phyloP scores from a whole-genome alignment of 2,113 vertebrate genomes.

The Hippocampus abdominalis region DNA sequence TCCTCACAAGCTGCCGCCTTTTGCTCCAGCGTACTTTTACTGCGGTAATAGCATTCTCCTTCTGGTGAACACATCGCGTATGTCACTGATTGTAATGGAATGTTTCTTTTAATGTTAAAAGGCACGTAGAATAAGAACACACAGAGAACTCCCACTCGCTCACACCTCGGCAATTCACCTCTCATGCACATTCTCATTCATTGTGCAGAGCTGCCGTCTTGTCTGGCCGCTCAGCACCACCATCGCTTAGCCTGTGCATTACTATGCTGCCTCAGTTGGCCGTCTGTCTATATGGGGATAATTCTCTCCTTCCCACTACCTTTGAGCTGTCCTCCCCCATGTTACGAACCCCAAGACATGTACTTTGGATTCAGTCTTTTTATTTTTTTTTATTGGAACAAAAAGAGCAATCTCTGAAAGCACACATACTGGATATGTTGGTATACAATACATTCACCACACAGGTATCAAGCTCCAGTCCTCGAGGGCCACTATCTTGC shows the following conservation, averaged over 20 bases:
- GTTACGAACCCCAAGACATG: constrained; percentile 27
- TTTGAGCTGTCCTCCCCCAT: constrained; percentile 42
- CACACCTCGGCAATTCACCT: constrained; percentile 24
- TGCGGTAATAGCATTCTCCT: constrained; percentile 20
- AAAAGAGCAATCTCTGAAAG: constrained; percentile 19
- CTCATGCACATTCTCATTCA: constrained; percentile 55
- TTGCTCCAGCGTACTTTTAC: constrained; percentile 18
- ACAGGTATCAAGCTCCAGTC: no score
- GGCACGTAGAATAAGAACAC: constrained; percentile 34
- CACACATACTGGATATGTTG: neutral
- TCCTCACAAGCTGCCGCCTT: constrained; percentile 31
- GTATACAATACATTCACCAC: no score
- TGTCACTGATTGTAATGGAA: constrained; percentile 31
- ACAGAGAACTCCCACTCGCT: constrained; percentile 25
- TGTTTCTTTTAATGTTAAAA: constrained; percentile 47
- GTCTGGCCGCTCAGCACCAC: constrained; percentile 48
- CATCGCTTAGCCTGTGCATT: constrained; percentile 65
- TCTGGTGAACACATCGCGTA: constrained; percentile 23
- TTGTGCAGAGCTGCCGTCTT: constrained; percentile 48
- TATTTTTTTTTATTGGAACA: constrained; percentile 37
- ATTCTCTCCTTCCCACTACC: constrained; percentile 52
- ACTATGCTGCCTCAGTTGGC: constrained; percentile 65
- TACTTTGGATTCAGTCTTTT: constrained; percentile 23
- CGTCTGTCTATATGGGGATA: constrained; percentile 59
- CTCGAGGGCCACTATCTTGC: no score